Conservation (phyloP, 1,140 invertebrate species). For the Heliothis subflexa region DNA sequence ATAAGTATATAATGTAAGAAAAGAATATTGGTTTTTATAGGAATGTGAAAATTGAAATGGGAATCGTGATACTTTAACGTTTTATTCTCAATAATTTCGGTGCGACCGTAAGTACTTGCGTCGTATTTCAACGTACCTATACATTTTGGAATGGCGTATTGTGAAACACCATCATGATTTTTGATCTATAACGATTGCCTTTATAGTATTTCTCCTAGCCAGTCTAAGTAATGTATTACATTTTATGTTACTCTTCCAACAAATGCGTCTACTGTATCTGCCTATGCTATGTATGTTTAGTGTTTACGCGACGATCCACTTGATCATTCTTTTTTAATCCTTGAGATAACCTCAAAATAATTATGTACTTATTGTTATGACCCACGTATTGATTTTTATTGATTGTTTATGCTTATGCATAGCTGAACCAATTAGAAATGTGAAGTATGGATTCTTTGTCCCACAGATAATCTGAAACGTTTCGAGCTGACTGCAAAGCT, state of each 20-base stretch:
- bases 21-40: conserved; percentile 71
- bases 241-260: conserved; percentile 3
- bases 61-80: conserved; percentile 48
- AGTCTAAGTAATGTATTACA: neutral
- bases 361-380: conserved; percentile 8
- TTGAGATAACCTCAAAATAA: conserved; percentile 81
- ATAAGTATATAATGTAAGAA: conserved; percentile 74
- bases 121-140: conserved; percentile 41
- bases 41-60: conserved; percentile 62
- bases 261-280: conserved; percentile 13
- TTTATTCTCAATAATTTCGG: conserved; percentile 46
- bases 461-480: conserved; percentile 79
- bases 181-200: conserved; percentile 29
- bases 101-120: conserved; percentile 50
- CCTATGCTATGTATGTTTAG: conserved; percentile 22
- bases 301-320: conserved; percentile 9
- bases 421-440: conserved; percentile 13
- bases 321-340: conserved; percentile 55
- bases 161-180: conserved; percentile 46
- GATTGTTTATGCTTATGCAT: conserved; percentile 8
- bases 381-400: conserved; percentile 48
- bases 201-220: conserved; percentile 24
- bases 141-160: conserved; percentile 47
- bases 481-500: conserved; percentile 83
- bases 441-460: conserved; percentile 55